Evolutionary conservation across 2,797 vertebrate species (phyloP).

Genomic region (Meda fulgida): DNA sequence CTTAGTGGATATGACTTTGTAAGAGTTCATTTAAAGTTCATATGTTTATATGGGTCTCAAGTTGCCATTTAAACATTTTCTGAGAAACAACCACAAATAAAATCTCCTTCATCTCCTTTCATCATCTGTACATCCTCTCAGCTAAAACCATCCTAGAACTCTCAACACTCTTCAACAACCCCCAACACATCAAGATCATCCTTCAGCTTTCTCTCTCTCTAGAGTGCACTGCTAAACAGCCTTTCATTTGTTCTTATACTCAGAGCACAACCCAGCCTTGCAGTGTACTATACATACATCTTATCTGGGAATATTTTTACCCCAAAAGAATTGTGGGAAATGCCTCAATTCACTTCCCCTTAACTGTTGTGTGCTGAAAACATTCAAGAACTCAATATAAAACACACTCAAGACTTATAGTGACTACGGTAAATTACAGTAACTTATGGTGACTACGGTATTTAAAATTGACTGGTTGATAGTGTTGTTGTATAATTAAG

Average conservation of each 20-base stretch:
- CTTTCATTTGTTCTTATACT: slow-evolving; percentile 45
- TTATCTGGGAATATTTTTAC: slow-evolving; percentile 32
- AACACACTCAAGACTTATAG: not conserved
- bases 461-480: not conserved
- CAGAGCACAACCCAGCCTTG: not conserved
- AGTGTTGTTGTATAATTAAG: not conserved
- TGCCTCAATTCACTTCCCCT: slow-evolving; percentile 1
- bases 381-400: not conserved
- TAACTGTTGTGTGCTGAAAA: slow-evolving; percentile 29
- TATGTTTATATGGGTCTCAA: slow-evolving; percentile 23
- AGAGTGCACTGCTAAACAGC: slow-evolving; percentile 27
- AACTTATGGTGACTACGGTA: not conserved
- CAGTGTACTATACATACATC: slow-evolving; percentile 19
- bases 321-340: slow-evolving; percentile 30
- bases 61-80: slow-evolving; percentile 11
- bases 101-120: slow-evolving; percentile 33
- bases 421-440: not conserved
- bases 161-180: slow-evolving; percentile 33
- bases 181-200: slow-evolving; percentile 17
- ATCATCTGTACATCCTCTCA: slow-evolving; percentile 36
- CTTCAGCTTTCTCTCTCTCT: slow-evolving; percentile 5
- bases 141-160: slow-evolving; percentile 36
- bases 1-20: not conserved
- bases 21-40: slow-evolving; percentile 28
- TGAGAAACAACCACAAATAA: not conserved